Conservation (phyloP, 2,113 vertebrate genomes). For the Scartelaos histophorus region DNA sequence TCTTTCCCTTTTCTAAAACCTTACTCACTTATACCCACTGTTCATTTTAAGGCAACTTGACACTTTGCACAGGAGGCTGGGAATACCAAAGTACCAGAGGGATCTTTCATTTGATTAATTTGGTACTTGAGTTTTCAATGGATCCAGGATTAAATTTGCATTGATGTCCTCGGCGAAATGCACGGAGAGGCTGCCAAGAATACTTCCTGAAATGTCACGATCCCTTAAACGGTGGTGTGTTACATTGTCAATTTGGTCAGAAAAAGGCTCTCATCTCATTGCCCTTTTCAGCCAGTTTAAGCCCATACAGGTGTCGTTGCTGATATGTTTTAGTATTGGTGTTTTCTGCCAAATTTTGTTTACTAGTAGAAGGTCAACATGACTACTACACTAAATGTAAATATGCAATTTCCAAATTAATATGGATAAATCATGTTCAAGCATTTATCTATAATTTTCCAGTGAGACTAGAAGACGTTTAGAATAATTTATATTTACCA, state of each 20-base stretch:
- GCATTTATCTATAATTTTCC: too few species aligned
- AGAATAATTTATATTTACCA: too few species aligned
- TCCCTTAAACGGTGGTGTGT: conserved; percentile 5
- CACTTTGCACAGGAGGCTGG: neutral
- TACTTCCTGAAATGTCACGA: conserved; percentile 13
- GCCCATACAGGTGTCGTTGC: too few species aligned
- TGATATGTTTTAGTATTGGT: too few species aligned
- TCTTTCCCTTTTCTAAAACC: conserved; percentile 7
- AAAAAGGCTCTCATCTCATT: neutral
- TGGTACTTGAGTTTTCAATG: neutral
- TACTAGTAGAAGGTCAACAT: too few species aligned
- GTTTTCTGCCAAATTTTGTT: too few species aligned
- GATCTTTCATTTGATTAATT: conserved; percentile 9
- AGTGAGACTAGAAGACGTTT: too few species aligned
- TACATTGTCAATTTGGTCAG: conserved; percentile 1
- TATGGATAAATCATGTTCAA: too few species aligned
- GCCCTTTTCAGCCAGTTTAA: neutral
- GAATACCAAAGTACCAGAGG: neutral
- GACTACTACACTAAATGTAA: neutral
- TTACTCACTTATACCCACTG: too few species aligned
- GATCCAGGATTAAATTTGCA: conserved; percentile 16
- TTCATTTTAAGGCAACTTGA: neutral
- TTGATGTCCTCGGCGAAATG: conserved; percentile 16
- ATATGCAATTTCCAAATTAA: neutral
- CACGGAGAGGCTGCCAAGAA: conserved; percentile 1